phyloP scores from a whole-genome alignment of 53 echinoderm and acorn worm genomes.

The Hippasteria phrygiana region DNA sequence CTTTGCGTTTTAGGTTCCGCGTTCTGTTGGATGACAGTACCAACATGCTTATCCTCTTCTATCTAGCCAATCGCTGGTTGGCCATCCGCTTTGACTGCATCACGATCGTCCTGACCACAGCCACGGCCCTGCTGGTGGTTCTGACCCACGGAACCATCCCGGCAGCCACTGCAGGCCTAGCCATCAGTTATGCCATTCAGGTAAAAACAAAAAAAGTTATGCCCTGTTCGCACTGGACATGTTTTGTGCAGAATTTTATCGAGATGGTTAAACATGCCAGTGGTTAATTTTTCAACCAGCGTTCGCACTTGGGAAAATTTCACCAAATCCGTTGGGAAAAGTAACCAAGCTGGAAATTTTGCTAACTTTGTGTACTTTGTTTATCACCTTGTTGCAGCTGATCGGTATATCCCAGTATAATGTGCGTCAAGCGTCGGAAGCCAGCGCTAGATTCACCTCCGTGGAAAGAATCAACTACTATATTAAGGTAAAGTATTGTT shows the following conservation, averaged over 20 bases:
- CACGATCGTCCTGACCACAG: slow-evolving; percentile 44
- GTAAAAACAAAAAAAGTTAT: slow-evolving; percentile 19
- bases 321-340: no score
- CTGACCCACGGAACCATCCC: slow-evolving; percentile 74
- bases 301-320: no score
- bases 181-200: slow-evolving; percentile 75
- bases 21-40: slow-evolving; percentile 70
- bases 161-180: slow-evolving; percentile 76
- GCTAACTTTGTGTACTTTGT: no score
- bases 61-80: slow-evolving; percentile 80
- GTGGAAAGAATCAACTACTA: slow-evolving; percentile 78
- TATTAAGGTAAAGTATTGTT: slow-evolving; percentile 54
- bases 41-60: slow-evolving; percentile 75
- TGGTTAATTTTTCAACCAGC: no score
- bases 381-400: slow-evolving; percentile 56
- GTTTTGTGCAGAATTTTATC: no score
- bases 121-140: slow-evolving; percentile 65
- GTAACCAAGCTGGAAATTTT: no score
- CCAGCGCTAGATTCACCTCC: slow-evolving; percentile 84
- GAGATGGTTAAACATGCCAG: no score
- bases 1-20: slow-evolving; percentile 71
- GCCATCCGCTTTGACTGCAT: slow-evolving; percentile 74
- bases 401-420: slow-evolving; percentile 82
- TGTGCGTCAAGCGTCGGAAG: slow-evolving; percentile 71
- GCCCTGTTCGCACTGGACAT: no score